phyloP scores from a whole-genome alignment of 2,888 invertebrate species.

The Sinelater perroti region DNA sequence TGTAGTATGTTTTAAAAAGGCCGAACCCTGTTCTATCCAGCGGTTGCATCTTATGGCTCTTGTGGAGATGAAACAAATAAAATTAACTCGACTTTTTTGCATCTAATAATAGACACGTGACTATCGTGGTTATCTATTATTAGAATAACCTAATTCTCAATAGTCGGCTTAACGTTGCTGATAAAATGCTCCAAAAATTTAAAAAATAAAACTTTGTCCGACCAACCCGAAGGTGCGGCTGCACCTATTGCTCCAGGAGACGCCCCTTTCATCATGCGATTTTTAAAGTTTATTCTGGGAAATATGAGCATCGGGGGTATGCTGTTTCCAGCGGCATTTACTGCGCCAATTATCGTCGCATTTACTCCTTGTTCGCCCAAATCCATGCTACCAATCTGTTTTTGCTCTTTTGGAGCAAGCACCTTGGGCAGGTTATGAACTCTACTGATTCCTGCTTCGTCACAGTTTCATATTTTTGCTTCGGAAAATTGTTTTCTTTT shows the following conservation, averaged over 20 bases:
- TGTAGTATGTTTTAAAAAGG: constrained; percentile 42
- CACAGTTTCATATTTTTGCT: constrained; percentile 46
- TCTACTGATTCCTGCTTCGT: constrained; percentile 45
- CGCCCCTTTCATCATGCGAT: constrained; percentile 39
- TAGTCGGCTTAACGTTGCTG: no score
- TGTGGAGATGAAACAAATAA: constrained; percentile 40
- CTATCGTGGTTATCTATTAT: no score
- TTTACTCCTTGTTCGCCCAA: constrained; percentile 41
- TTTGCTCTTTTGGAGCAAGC: not conserved
- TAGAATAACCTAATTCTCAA: no score
- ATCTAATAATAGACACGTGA: constrained; percentile 6
- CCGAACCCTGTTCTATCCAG: constrained; percentile 45
- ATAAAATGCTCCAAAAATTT: not conserved
- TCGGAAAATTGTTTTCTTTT: constrained; percentile 28
- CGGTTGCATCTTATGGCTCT: no score
- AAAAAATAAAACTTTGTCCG: not conserved
- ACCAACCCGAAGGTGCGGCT: not conserved
- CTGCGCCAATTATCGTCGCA: constrained; percentile 41
- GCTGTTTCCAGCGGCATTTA: constrained; percentile 43
- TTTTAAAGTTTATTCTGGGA: constrained; percentile 41
- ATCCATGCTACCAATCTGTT: constrained; percentile 39
- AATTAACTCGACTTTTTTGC: constrained; percentile 38
- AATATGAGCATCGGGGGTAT: constrained; percentile 29
- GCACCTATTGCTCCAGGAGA: not conserved
- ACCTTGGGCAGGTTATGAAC: not conserved